Conservation (phyloP, 2,113 vertebrate species). For the Chlamydotis undulata region DNA sequence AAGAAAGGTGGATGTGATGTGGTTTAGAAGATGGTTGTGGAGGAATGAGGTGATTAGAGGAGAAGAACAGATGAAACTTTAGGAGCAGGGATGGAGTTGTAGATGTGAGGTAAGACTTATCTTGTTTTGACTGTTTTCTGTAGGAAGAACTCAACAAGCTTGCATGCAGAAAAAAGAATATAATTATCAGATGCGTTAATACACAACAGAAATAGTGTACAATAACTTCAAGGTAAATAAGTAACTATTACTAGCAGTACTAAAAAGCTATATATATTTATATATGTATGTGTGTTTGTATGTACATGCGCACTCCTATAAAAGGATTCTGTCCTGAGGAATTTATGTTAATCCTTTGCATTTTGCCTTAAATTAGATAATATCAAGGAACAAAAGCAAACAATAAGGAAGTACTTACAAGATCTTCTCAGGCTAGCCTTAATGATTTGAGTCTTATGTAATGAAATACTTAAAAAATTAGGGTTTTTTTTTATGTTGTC, state of each 20-base stretch:
- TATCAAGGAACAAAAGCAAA: neutral
- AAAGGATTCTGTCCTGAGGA: neutral
- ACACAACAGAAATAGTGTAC: neutral
- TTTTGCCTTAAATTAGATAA: neutral
- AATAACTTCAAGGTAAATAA: neutral
- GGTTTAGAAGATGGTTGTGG: neutral
- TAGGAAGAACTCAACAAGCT: neutral
- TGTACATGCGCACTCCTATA: neutral
- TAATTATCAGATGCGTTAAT: neutral
- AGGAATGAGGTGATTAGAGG: neutral
- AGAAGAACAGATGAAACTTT: neutral
- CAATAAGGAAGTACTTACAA: neutral
- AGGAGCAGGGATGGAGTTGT: neutral
- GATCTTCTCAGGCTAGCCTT: neutral
- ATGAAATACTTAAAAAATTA: neutral
- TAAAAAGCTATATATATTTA: neutral
- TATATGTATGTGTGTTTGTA: neutral
- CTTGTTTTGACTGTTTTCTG: neutral
- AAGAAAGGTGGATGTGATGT: neutral
- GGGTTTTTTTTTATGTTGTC: neutral
- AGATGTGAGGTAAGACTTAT: neutral
- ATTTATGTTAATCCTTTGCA: neutral
- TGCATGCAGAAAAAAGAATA: neutral
- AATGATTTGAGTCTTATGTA: neutral
- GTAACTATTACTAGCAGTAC: neutral